Evolutionary conservation across 1,140 invertebrate species (phyloP).

Genomic region (Lineus longissimus): DNA sequence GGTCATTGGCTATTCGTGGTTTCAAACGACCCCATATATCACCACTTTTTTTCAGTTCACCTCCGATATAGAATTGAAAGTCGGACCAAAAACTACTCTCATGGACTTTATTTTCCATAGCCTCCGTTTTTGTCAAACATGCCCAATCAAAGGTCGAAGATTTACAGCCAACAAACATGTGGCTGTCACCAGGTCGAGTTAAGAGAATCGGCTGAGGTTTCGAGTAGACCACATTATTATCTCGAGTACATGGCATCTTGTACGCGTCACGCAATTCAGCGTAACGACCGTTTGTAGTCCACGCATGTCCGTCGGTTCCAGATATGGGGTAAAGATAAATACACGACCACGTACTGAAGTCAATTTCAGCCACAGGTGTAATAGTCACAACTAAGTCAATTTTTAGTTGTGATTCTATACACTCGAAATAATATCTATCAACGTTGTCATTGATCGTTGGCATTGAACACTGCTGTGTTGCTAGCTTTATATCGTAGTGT

Average conservation of each 20-base stretch:
- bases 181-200: not conserved
- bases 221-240: not conserved
- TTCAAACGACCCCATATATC: constrained; percentile 4
- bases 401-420: not conserved
- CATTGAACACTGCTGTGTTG: not conserved
- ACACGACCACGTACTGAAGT: constrained; percentile 8
- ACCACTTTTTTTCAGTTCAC: constrained; percentile 4
- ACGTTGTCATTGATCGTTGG: not conserved
- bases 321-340: not conserved
- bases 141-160: constrained; percentile 2
- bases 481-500: not conserved
- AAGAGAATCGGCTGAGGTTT: not conserved
- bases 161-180: constrained; percentile 3
- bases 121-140: not conserved
- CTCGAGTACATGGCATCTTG: not conserved
- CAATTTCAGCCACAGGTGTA: constrained; percentile 5
- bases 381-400: not conserved
- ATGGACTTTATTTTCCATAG: not conserved
- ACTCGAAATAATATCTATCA: not conserved
- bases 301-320: not conserved
- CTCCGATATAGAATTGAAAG: not conserved
- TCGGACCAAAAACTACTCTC: constrained; percentile 1
- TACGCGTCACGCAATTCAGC: not conserved
- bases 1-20: not conserved
- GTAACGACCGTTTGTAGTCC: not conserved